A percentile compares a stretch with the other conserved stretches of the same genome.
Conservation (phyloP, 2,888 invertebrate genomes). For the Apoda limacodes region DNA sequence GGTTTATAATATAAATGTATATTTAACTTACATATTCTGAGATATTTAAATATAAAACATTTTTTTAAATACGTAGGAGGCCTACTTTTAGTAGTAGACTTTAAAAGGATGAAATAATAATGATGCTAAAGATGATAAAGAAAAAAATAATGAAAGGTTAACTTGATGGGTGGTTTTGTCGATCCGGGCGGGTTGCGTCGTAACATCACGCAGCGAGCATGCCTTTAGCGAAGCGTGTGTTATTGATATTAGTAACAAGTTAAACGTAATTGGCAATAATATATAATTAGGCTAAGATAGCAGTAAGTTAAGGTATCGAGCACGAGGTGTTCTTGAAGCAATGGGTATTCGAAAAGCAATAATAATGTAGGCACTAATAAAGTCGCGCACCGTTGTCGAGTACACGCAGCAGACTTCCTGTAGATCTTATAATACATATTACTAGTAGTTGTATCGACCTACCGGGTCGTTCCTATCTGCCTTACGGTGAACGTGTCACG, state of each 20-base stretch:
- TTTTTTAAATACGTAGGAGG: no score
- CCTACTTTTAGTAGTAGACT: no score
- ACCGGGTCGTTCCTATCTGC: no score
- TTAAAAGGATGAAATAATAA: no score
- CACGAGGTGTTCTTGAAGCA: constrained; percentile 62
- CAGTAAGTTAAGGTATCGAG: constrained; percentile 45
- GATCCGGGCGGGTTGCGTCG: constrained; percentile 34
- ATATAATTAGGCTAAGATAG: constrained; percentile 53
- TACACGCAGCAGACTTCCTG: constrained; percentile 45
- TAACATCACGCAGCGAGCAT: constrained; percentile 38
- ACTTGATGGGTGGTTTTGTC: constrained; percentile 29
- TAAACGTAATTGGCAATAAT: constrained; percentile 63
- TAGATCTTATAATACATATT: constrained; percentile 13
- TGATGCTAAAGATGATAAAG: constrained; percentile 1
- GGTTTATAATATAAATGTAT: no score
- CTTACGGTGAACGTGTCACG: no score
- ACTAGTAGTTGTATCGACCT: no score
- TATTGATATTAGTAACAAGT: constrained; percentile 47
- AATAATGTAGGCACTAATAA: constrained; percentile 59
- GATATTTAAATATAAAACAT: no score
- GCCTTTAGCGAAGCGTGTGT: constrained; percentile 57
- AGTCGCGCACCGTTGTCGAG: constrained; percentile 58
- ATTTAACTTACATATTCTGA: no score
- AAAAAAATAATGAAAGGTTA: constrained; percentile 14
- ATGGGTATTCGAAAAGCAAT: constrained; percentile 72